Evolutionary conservation across 2,113 vertebrate genomes (phyloP), one percentile per base, ranked within the genome.

Genomic region (Callorhinus ursinus): DNA sequence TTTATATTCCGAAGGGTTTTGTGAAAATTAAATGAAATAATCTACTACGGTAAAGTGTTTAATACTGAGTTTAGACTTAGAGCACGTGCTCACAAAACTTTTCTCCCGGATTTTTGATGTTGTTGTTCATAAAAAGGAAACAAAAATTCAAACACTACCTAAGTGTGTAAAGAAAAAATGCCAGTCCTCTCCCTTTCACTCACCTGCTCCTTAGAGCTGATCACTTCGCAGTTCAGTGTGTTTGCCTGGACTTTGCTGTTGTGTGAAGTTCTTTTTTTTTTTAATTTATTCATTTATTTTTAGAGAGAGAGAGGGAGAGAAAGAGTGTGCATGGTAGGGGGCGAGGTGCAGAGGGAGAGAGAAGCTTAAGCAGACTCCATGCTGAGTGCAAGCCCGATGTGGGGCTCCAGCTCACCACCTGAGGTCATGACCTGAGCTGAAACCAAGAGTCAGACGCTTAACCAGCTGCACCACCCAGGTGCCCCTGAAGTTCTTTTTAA

Each of bases 11-110:
- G 24, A 18, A 69, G 96, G 65, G 46, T 72, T 92, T 88, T 67
- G 90, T 85, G 82, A 92, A 46, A 91, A 94, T 93, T 88, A 82
- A 95, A 88, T 76, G 61, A 96, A 83, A 59, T 96, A 71, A 79
- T 67, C 42, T 83, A 10, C 88, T 81, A 93, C 8, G 90, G 57
- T 71, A 51, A 81, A 88, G 33, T 93, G 36, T 96, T 95, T 79
- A 77, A 53, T 90, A 65, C 77, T 97, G 86, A 95, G 59, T 93
- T 90, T 93, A 96, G 72, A 83, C 61, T 93, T 93, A 83, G 28
- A 88, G 84, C 65, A 28, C 22, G 42, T 85, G 8, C 77, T 93
- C 42, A 96, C 26, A 86, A 93, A 84, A 71, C 65, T 74, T 77
- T 39, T 36, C 5, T 21, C 15, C 51, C 31, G 7, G 24, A 42